Base-by-base conservation (phyloP, 2,113 vertebrate genomes). In the Macaca mulatta region DNA sequence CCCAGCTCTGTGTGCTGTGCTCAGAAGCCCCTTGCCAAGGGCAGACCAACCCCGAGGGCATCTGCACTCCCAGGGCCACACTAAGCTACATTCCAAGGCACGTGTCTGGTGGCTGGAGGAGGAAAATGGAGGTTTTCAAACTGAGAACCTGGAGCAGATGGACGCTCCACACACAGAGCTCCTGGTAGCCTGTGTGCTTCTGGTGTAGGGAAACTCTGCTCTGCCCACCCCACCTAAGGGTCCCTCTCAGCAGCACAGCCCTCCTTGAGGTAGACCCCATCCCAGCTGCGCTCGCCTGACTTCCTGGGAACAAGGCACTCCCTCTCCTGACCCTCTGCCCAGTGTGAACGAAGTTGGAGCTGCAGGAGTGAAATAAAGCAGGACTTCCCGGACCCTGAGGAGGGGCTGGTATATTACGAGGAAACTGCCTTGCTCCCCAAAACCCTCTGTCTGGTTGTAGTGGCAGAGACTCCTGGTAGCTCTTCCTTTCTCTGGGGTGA, bases 291-390 rank as follows among this genome's bases (percentile, higher is more conserved):
- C 27, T 78, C 18, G 13, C 40, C n/a, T n/a, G 43, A 38, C n/a
- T 57, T 75, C 27, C 59, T 40, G 23, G 43, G 12, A 27, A 12
- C 79, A 40, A 14, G 3, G 30, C 17, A 11, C 6, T 3, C 22
- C 35, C 18, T 59, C 12, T 18, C 40, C 10, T 69, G 8, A 35
- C 13, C 9, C 18, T 69, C n/a, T 8, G 43, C 55, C 8, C 12
- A 0, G 6, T 86, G 20, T 3, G 22, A 52, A 38, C 8, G 12
- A 32, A 4, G 35, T 3, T 23, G 22, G 38, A 25, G 13, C 17
- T 57, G 22, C 1, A 0, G 32, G 27, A 32, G 11, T 0, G 5
- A 35, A 50, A 14, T 0, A 0, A 57, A 38, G 7, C 16, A 50
- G 57, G 78, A 8, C 30, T 25, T 12, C 23, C 18, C 45, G 8